Conservation (phyloP, 2,797 vertebrate genomes). For the Eulemur albifrons region DNA sequence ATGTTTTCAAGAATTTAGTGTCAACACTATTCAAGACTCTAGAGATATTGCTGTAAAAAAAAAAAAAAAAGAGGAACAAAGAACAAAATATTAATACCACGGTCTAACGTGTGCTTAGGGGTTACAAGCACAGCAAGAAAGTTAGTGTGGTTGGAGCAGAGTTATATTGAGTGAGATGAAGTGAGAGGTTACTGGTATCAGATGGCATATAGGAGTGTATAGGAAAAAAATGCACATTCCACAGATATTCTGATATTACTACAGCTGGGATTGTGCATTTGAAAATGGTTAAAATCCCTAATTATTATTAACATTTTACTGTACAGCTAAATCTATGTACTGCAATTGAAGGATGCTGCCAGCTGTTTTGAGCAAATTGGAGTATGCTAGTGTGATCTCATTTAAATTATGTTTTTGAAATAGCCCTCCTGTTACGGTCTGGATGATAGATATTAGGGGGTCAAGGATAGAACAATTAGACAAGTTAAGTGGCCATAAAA, state of each 20-base stretch:
- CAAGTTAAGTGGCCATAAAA: background rate
- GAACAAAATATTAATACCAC: background rate
- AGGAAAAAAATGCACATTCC: background rate
- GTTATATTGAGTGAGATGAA: background rate
- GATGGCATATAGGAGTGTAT: background rate
- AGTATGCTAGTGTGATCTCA: background rate
- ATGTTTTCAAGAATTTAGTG: background rate
- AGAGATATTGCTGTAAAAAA: background rate
- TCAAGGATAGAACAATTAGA: background rate
- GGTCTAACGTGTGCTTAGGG: too few relatives aligned
- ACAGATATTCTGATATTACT: background rate
- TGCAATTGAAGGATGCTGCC: background rate
- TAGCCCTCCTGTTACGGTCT: background rate
- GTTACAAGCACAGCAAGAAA: background rate
- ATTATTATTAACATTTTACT: background rate
- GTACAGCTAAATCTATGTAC: background rate
- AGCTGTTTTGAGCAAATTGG: background rate
- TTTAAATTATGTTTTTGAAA: background rate
- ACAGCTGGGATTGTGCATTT: accelerated
- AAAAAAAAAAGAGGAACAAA: accelerated
- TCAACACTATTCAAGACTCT: background rate
- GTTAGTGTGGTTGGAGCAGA: background rate
- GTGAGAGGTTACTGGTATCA: accelerated
- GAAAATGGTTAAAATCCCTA: background rate
- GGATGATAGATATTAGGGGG: background rate